These are phyloP conservation scores for Eudyptes chrysolophus DNA, from an alignment of 2,113 vertebrate species.

Conservation along the genomic window DNA sequence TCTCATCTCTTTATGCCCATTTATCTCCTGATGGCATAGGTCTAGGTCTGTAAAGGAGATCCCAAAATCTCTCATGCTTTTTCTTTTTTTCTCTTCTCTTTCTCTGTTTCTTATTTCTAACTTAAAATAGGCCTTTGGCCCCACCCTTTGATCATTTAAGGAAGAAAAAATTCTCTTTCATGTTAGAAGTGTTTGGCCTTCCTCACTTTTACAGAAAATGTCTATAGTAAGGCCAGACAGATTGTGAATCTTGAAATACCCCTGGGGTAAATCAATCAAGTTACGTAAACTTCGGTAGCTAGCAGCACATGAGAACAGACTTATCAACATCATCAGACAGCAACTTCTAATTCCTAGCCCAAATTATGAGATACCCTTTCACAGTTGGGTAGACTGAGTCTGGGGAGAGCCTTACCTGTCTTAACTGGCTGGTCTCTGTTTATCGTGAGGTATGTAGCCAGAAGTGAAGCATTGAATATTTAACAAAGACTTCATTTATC, in stretches of 20 bases:
- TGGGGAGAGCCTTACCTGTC: neutral
- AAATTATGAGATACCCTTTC: neutral
- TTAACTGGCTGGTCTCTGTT: neutral
- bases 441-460: neutral
- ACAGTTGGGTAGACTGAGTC: neutral
- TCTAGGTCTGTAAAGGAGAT: neutral
- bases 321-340: neutral
- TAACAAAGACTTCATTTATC: conserved; percentile 15
- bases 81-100: neutral
- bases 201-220: neutral
- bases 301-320: neutral
- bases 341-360: neutral
- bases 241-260: neutral
- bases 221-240: neutral
- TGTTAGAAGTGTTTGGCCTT: neutral
- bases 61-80: neutral
- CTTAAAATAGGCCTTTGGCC: neutral
- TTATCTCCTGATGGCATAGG: neutral
- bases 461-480: neutral
- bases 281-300: neutral
- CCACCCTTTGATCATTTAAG: neutral
- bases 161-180: neutral
- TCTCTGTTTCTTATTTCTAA: neutral
- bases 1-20: neutral
- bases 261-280: neutral